Evolutionary conservation across 2,888 invertebrate genomes (phyloP).

Genomic region (Caenorhabditis zanzibari): DNA sequence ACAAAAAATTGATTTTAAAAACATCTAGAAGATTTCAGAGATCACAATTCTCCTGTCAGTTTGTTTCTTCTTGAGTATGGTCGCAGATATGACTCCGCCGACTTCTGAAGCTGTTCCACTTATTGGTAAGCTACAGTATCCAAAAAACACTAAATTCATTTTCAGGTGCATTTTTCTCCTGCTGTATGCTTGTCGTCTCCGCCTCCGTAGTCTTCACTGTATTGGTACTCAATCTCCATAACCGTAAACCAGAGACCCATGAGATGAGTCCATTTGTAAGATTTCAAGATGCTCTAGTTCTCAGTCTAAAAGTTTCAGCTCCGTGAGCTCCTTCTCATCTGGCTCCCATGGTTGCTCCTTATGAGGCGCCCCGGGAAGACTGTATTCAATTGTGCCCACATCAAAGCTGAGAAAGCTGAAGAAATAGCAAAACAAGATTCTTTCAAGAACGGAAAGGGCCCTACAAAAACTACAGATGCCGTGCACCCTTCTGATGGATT

Average conservation of each 20-base stretch:
- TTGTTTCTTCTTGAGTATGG: conserved; percentile 97
- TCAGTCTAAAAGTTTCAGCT: conserved; percentile 87
- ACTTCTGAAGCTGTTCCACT: conserved; percentile 81
- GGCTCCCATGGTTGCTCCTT: conserved; percentile 96
- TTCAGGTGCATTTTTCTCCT: conserved; percentile 78
- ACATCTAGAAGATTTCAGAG: conserved; percentile 66
- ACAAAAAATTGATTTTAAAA: not conserved
- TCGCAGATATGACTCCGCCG: conserved; percentile 95
- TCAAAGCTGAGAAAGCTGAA: conserved; percentile 69
- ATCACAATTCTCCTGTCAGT: conserved; percentile 88
- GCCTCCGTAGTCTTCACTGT: conserved; percentile 79
- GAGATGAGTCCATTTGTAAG: conserved; percentile 79
- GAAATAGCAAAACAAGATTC: conserved; percentile 58
- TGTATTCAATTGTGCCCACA: conserved; percentile 65
- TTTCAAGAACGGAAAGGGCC: conserved; percentile 46
- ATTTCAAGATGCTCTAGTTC: not conserved
- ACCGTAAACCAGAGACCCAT: conserved; percentile 77
- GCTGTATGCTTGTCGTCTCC: conserved; percentile 78
- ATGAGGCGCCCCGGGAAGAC: conserved; percentile 92
- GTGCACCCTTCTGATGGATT: conserved; percentile 61
- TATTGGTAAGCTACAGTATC: conserved; percentile 66
- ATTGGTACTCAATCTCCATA: conserved; percentile 76
- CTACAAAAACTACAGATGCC: conserved; percentile 28
- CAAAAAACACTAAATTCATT: not conserved
- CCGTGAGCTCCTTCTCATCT: conserved; percentile 94